These are phyloP conservation scores for Catalaphyllia jardinei DNA, from an alignment of 64 coral and sea anemone genomes.

Conservation along the genomic window DNA sequence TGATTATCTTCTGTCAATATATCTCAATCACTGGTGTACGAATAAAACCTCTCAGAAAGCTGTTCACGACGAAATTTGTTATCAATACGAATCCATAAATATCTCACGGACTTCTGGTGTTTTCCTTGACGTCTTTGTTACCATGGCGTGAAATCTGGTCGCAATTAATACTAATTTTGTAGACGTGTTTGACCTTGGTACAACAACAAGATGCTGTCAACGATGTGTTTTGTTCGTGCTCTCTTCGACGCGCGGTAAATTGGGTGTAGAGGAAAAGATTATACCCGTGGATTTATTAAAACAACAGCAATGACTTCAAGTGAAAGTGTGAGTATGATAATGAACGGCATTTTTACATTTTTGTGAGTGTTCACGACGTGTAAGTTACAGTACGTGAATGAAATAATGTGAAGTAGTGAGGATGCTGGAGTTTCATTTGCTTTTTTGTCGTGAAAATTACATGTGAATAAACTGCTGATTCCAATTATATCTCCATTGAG, in stretches of 20 bases:
- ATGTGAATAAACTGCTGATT: no score
- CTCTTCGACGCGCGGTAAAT: neutral
- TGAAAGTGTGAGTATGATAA: conserved; percentile 12
- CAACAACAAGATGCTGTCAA: neutral
- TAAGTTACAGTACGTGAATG: no score
- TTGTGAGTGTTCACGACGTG: neutral
- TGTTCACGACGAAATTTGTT: neutral
- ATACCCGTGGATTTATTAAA: neutral
- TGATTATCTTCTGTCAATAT: no score
- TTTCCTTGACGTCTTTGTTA: conserved; percentile 33
- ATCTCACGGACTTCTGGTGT: neutral
- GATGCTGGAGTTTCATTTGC: no score
- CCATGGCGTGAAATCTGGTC: conserved; percentile 7
- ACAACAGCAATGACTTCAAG: conserved; percentile 6
- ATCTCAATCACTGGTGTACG: no score
- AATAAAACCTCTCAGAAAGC: neutral
- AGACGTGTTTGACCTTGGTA: neutral
- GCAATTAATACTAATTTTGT: neutral
- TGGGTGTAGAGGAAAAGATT: neutral
- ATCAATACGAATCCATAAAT: neutral
- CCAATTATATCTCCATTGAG: no score
- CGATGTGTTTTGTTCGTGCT: no score
- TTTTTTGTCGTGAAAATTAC: no score
- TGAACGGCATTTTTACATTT: neutral
- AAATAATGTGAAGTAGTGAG: no score